phyloP scores from a whole-genome alignment of 2,888 invertebrate species.

The Anoplius nigerrimus region DNA sequence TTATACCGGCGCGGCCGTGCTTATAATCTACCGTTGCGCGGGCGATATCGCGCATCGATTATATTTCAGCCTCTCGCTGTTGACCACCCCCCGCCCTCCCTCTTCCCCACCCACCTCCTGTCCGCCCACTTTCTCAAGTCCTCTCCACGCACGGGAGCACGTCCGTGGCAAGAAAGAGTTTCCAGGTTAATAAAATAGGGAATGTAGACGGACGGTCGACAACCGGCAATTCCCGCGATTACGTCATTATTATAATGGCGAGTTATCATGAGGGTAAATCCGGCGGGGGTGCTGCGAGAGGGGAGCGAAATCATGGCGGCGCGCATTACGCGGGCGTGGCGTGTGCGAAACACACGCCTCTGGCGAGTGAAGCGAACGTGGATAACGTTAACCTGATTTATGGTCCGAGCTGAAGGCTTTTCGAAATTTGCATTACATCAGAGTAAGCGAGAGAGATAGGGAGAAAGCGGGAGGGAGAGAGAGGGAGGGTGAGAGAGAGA shows the following conservation, averaged over 20 bases:
- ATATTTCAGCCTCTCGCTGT: not conserved
- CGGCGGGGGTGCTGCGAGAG: not conserved
- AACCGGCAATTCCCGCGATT: conserved; percentile 17
- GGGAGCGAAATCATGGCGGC: conserved; percentile 13
- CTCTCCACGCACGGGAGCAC: not conserved
- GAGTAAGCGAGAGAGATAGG: not conserved
- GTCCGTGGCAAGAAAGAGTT: not conserved
- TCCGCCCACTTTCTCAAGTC: too few species aligned
- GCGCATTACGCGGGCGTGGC: conserved; percentile 17
- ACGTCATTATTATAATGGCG: conserved; percentile 24
- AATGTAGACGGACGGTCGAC: not conserved
- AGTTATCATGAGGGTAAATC: conserved; percentile 7
- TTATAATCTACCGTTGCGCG: too few species aligned
- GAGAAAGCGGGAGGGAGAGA: conserved; percentile 10
- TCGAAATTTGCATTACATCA: conserved; percentile 62
- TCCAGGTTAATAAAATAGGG: conserved; percentile 1
- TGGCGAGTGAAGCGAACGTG: conserved; percentile 24
- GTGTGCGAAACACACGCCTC: conserved; percentile 25
- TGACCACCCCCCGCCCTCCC: not conserved
- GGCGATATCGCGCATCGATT: too few species aligned
- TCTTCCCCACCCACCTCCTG: not conserved
- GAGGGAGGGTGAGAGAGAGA: conserved; percentile 12
- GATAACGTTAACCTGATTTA: conserved; percentile 64
- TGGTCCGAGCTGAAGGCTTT: conserved; percentile 58
- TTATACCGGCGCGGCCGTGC: too few species aligned